These are phyloP conservation scores for Sterrhoptilus dennistouni DNA, from an alignment of 2,113 vertebrate species.

Conservation along the genomic window DNA sequence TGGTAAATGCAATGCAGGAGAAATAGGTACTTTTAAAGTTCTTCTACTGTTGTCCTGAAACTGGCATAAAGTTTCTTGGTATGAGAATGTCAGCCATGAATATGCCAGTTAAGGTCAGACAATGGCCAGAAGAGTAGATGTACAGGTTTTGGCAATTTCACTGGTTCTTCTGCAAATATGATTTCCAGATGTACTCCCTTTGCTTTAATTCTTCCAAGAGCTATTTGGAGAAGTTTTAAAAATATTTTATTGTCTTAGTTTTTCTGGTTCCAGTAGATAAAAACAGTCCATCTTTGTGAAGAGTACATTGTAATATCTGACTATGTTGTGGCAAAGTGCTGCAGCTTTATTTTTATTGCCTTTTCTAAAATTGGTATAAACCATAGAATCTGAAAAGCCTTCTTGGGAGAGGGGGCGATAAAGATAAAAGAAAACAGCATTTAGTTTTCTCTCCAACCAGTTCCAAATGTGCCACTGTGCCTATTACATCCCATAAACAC, in stretches of 20 bases:
- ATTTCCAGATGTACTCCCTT: slow-evolving; percentile 69
- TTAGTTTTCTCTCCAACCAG: slow-evolving; percentile 70
- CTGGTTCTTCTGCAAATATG: slow-evolving; percentile 3
- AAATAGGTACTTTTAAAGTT: background rate
- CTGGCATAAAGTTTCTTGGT: background rate
- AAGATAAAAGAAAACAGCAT: slow-evolving; percentile 76
- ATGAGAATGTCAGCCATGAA: background rate
- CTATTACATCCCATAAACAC: slow-evolving; percentile 73
- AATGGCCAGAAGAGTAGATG: slow-evolving; percentile 34
- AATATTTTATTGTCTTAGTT: slow-evolving; percentile 42
- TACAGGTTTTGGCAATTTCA: slow-evolving; percentile 49
- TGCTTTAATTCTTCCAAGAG: slow-evolving; percentile 67
- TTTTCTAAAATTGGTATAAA: slow-evolving; percentile 77
- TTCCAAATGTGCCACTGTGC: slow-evolving; percentile 76
- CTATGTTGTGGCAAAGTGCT: slow-evolving; percentile 42
- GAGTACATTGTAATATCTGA: slow-evolving; percentile 28
- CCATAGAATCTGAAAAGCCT: slow-evolving; percentile 63
- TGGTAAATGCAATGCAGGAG: background rate
- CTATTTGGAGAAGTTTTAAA: slow-evolving; percentile 55
- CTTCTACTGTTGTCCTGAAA: background rate
- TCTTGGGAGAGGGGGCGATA: slow-evolving; percentile 70
- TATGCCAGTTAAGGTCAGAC: background rate
- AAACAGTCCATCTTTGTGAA: slow-evolving; percentile 56
- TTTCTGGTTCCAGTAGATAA: slow-evolving; percentile 66
- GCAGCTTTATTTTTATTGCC: slow-evolving; percentile 42